Evolutionary conservation across 2,113 vertebrate genomes (phyloP), one percentile per base, ranked within the genome.

Genomic region (Myrmophylax atrothorax): DNA sequence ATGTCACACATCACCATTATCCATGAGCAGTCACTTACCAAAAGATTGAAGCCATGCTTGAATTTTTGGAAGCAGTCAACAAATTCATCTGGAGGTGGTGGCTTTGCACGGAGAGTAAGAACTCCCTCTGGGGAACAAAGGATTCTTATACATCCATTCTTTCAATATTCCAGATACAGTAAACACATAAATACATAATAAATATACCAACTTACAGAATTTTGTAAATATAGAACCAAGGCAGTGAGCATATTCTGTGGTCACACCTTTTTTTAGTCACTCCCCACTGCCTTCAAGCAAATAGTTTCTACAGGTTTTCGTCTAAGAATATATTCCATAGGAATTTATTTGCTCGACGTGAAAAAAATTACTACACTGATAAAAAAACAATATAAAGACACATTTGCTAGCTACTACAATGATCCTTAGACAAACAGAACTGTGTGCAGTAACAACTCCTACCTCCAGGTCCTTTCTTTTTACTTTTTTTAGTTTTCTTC

Each of bases 51-150:
- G 82, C 98, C 99, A 84, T 99, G 98, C 89, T 99, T 99, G 97
- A 99, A 99, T 89, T 99, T 99, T 96, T 99, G 99, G 87, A 99
- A 98, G 96, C 99, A 99, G 97, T 99, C 98, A 9, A 99, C 35
- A 70, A 99, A 99, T 83, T 99, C 99, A 33, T 99, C 99, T 81
- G 99, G 98, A 40, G 93, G 75, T 4, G 99, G 99, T 16, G 99
- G 98, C 85, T 98, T 99, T 75, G 99, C 98, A 75, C 99, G 98
- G 66, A 99, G 98, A 3, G 99, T 99, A 84, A 99, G 98, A 89
- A 99, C 98, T 52, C 99, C 99, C 98, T 99, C 99, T 99, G 95
- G 90, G 67, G 95, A 98, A 97, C 12, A 74, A 72, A 94, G 78
- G 63, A 74, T 50, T 86, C 77, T 78, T 66, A 62, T 33, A 26